Evolutionary conservation across 37 sponge, comb jelly and placozoan species (phyloP), one percentile per base, ranked within the genome.

Genomic region (Beroe forskalii): DNA sequence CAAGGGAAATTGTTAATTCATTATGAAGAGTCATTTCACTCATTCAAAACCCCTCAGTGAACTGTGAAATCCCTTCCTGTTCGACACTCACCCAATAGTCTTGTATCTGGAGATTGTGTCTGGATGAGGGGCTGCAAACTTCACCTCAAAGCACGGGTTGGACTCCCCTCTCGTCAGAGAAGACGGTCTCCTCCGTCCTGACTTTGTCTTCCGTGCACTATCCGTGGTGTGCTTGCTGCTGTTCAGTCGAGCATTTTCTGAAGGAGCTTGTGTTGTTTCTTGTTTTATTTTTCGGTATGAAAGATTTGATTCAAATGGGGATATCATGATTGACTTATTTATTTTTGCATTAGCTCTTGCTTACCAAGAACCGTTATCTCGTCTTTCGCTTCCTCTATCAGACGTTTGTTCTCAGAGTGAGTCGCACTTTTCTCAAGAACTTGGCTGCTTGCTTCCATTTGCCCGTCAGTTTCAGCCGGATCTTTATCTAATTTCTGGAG

Each of bases 81-180:
- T n/a, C n/a, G n/a, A n/a, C 55, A 48, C 55, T 48, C 55, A 48
- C 55, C 55, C 55, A 12, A 48, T 48, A 12, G 55, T 48, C 55
- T 48, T 48, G 30, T 80, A 80, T 80, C 86, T 80, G 30, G 86
- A 80, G 55, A 80, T 41, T 9, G 86, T 80, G n/a, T 41, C 86
- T 12, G 14, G 14, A 3, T 80, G 38, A 8, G 86, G 86, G 12
- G 86, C 86, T 1, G 86, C 9, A 25, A 80, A 80, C 55, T 44
- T 41, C 25, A 80, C 86, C 86, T 80, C 86, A 42, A 44, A 80
- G 42, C 86, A 80, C 55, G 86, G 86, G 55, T 80, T 80, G 19
- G 44, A 44, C 30, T 80, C 86, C n/a, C 86, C 12, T 33, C 22
- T 72, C 20, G 76, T 72, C 40, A 14, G 22, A 12, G 44, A 12